Conservation (phyloP, 1,140 invertebrate species). For the Dinoponera quadriceps region DNA sequence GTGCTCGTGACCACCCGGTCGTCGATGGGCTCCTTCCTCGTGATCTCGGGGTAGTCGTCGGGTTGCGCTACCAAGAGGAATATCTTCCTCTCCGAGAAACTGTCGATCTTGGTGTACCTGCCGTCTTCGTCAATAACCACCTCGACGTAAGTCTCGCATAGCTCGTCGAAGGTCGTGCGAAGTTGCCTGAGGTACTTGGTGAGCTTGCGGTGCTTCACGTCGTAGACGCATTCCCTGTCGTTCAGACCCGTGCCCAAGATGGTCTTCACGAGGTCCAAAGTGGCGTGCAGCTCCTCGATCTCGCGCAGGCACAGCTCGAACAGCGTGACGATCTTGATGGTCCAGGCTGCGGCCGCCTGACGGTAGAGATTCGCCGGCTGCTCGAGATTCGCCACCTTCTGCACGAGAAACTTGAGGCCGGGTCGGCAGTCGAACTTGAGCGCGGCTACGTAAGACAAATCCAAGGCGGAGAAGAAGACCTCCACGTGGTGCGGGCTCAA, state of each 20-base stretch:
- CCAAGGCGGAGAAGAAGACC: constrained; percentile 90
- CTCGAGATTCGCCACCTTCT: constrained; percentile 95
- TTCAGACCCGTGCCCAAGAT: constrained; percentile 83
- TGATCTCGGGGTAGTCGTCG: constrained; percentile 87
- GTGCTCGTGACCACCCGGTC: constrained; percentile 50
- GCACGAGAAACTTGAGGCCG: constrained; percentile 96
- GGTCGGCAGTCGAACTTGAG: constrained; percentile 95
- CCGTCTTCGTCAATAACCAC: constrained; percentile 87
- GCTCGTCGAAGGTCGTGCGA: constrained; percentile 86
- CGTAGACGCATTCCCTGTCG: constrained; percentile 52
- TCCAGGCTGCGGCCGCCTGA: constrained; percentile 96
- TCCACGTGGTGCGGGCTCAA: constrained; percentile 77
- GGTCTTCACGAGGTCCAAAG: constrained; percentile 88
- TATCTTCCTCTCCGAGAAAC: constrained; percentile 87
- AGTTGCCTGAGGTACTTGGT: constrained; percentile 77
- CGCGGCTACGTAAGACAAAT: constrained; percentile 92
- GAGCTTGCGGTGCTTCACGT: constrained; percentile 66
- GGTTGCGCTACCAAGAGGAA: constrained; percentile 89
- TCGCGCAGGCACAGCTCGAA: constrained; percentile 89
- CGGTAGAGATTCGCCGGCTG: constrained; percentile 96
- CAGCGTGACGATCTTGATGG: constrained; percentile 94
- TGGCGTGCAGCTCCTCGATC: constrained; percentile 86
- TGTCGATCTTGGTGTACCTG: constrained; percentile 86
- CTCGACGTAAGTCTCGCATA: constrained; percentile 89
- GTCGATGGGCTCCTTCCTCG: constrained; percentile 74